These are phyloP conservation scores for Drosophila bipectinata DNA, from an alignment of 1,140 invertebrate genomes.

Conservation along the genomic window DNA sequence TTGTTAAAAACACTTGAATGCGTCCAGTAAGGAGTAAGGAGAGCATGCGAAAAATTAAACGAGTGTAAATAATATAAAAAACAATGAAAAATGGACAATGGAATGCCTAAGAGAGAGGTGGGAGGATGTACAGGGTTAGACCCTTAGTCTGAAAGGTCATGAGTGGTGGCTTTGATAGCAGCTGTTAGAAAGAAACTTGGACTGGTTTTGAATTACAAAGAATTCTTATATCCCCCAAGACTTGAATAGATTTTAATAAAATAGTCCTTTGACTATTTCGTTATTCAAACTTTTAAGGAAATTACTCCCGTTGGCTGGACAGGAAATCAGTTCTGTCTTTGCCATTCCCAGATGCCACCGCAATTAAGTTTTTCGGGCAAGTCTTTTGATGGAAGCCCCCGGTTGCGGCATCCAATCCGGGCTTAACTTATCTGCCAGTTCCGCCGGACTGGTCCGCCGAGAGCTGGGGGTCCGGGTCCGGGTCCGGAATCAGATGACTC, in stretches of 20 bases:
- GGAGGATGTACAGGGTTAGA: background rate
- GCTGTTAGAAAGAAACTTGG: constrained; percentile 12
- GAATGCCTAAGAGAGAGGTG: background rate
- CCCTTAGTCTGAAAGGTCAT: background rate
- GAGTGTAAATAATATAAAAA: constrained; percentile 72
- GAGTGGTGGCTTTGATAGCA: constrained; percentile 20
- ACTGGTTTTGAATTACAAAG: no score
- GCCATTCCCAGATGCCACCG: constrained; percentile 14
- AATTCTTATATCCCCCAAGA: no score
- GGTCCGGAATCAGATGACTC: constrained; percentile 21
- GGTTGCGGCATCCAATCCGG: background rate
- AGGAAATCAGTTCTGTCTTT: background rate
- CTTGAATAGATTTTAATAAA: no score
- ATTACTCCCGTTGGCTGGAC: no score
- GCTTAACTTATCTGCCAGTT: background rate
- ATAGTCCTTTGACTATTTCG: no score
- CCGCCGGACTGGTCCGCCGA: background rate
- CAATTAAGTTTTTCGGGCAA: constrained; percentile 22
- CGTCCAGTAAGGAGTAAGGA: constrained; percentile 33
- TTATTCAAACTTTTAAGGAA: no score
- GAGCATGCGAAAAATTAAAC: constrained; percentile 64
- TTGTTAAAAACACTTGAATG: constrained; percentile 64
- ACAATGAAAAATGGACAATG: constrained; percentile 55
- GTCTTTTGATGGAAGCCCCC: background rate
- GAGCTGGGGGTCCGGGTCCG: background rate